Conservation (phyloP, 2,888 invertebrate species). For the Penaeus monodon region DNA sequence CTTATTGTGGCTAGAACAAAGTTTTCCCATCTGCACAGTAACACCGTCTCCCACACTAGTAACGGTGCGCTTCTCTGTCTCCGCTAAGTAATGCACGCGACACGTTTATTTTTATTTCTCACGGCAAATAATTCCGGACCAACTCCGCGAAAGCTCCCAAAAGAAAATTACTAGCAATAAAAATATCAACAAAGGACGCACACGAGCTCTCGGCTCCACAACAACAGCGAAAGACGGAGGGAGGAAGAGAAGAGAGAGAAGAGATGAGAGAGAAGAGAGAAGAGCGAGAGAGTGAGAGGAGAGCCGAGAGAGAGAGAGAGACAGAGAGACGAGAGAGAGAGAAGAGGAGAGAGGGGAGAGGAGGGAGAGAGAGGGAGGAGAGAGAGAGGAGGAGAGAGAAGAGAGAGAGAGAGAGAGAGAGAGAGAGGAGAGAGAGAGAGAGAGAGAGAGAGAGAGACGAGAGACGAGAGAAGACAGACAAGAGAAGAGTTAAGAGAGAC, state of each 20-base stretch:
- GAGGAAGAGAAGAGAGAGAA: not conserved
- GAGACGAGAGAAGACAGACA: not conserved
- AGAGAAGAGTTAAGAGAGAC: not conserved
- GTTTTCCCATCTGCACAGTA: too few species aligned
- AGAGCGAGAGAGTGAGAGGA: too few species aligned
- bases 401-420: not conserved
- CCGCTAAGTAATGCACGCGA: conserved; percentile 24
- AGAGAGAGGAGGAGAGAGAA: not conserved
- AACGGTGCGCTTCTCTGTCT: not conserved
- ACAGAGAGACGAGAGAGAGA: not conserved
- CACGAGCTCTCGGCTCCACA: too few species aligned
- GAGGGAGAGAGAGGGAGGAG: not conserved
- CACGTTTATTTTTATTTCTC: conserved; percentile 37
- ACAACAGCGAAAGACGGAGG: too few species aligned
- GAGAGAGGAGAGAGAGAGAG: not conserved
- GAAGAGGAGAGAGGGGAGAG: not conserved
- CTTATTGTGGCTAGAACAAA: not conserved
- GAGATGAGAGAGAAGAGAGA: too few species aligned
- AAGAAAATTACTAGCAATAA: conserved; percentile 42
- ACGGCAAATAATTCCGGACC: conserved; percentile 32
- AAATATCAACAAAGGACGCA: conserved; percentile 9
- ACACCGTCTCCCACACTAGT: not conserved
- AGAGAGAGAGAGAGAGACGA: not conserved
- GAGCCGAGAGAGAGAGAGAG: not conserved
- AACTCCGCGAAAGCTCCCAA: conserved; percentile 27